Conservation (phyloP, 2,113 vertebrate species). For the Petaurus breviceps region DNA sequence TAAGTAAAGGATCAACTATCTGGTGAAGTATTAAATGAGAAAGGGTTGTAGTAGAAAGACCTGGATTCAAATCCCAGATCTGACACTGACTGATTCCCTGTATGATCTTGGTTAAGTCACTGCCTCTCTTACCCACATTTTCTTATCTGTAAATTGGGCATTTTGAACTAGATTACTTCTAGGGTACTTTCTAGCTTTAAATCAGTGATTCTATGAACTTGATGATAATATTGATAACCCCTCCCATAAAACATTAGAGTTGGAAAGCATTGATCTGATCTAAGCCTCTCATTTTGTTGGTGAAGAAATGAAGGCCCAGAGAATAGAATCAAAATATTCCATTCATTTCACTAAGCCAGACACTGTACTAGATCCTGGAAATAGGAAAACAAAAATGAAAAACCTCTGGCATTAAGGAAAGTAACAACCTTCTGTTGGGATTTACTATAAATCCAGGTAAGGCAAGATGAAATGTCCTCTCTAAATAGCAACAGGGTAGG, state of each 20-base stretch:
- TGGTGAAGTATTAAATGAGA: background rate
- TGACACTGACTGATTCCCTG: background rate
- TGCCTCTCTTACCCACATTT: background rate
- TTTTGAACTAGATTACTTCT: background rate
- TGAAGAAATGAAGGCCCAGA: background rate
- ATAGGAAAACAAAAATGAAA: background rate
- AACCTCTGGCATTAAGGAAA: background rate
- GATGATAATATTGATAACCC: background rate
- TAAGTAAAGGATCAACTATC: background rate
- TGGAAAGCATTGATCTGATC: background rate
- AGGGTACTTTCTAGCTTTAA: background rate
- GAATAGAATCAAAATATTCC: background rate
- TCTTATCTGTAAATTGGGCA: background rate
- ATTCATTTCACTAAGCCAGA: background rate
- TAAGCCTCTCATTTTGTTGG: background rate
- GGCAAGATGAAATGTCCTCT: background rate
- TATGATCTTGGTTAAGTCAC: background rate
- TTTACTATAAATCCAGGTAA: background rate
- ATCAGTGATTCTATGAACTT: background rate
- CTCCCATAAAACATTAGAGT: background rate
- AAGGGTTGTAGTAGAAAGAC: background rate
- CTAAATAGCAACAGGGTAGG: background rate
- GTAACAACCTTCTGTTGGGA: background rate
- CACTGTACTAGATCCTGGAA: background rate
- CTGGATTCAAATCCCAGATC: background rate